Evolutionary conservation across 2,113 vertebrate species (phyloP).

Genomic region (Chelonoidis abingdonii): DNA sequence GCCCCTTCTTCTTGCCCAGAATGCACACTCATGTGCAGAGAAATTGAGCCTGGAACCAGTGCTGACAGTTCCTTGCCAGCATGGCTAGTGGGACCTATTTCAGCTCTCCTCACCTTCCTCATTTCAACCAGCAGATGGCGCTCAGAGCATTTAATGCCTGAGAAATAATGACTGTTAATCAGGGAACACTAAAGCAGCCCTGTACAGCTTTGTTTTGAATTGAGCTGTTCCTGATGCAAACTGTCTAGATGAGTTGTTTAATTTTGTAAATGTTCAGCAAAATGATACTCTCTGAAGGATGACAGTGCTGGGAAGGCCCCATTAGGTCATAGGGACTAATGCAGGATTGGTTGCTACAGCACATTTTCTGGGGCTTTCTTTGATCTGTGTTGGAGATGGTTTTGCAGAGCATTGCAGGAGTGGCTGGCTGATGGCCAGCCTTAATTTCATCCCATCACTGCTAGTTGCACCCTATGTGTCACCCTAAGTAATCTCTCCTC

Average conservation of each 20-base stretch:
- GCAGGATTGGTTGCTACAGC: not conserved
- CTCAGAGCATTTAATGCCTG: not conserved
- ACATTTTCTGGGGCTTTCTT: not conserved
- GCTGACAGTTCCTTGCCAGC: not conserved
- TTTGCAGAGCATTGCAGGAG: not conserved
- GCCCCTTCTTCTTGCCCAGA: not conserved
- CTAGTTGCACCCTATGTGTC: not conserved
- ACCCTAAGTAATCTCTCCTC: not conserved
- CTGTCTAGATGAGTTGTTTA: not conserved
- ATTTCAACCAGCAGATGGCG: not conserved
- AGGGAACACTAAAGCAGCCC: not conserved
- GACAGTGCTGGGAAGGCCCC: not conserved
- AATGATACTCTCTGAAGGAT: not conserved
- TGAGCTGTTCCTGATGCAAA: not conserved
- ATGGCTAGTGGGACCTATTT: not conserved
- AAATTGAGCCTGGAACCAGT: not conserved
- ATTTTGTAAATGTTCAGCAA: not conserved
- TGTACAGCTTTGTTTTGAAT: not conserved
- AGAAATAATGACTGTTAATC: not conserved
- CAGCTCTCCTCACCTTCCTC: not conserved
- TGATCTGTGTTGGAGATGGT: not conserved
- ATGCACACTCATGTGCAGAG: not conserved
- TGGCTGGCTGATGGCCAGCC: not conserved
- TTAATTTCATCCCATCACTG: not conserved
- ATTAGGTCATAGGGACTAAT: not conserved